Evolutionary conservation across 2,888 invertebrate genomes (phyloP), one percentile per base, ranked within the genome.

Genomic region (Xestobium rufovillosum): DNA sequence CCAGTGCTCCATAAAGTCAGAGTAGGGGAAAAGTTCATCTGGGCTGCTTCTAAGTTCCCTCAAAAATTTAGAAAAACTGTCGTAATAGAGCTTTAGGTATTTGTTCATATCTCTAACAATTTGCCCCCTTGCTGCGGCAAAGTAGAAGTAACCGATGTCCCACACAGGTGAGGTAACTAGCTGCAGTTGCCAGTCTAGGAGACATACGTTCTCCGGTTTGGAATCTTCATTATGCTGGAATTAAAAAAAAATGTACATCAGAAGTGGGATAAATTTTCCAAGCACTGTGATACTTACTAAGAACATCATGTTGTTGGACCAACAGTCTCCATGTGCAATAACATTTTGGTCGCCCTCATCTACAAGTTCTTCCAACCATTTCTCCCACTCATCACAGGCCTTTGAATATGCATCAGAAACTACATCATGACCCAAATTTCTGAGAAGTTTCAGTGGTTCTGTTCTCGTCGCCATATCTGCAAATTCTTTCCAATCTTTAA

Each of bases 81-180:
- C 40, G 40, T 63, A 45, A 42, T 65, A 65, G 10, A 53, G 41
- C 14, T 50, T 38, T 4, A 64, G 38, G 14, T 56, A 50, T 12
- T 53, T 33, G 14, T 63, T 52, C 4, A 53, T 51, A 15, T 57
- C 43, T 25, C 51, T 40, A 3, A 61, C 47, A 9, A 53, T 36
- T n/a, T 54, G 48, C 26, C 52, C 53, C 2, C 51, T 43, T 4
- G 53, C 51, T 16, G 57, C 57, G 2, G 55, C 55, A 38, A 56
- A 61, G 8, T 64, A 45, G 42, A 56, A 51, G 41, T 65, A 62
- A 3, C 56, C 44, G 23, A 65, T 32, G 36, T 65, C 65, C 16
- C 47, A 40, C 3, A 52, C 56, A 1, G 57, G 57, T 13, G 52
- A 47, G 3, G 43, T 49, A 4, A 40, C 32, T 31, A 43, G 40